phyloP scores from a whole-genome alignment of 2,797 vertebrate genomes.

The Cyclura pinguis region DNA sequence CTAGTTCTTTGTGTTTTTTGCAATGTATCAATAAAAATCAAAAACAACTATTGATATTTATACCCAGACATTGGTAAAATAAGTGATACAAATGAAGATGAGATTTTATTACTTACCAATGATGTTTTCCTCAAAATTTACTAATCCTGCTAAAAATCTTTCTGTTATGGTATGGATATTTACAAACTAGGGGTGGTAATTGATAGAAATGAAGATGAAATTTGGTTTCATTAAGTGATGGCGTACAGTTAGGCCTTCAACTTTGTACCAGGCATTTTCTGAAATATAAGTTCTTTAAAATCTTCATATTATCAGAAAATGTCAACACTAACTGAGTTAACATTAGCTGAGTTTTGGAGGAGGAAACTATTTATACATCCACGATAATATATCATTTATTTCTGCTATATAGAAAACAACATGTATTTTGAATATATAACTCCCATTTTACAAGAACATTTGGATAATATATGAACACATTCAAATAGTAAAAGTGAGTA shows the following conservation, averaged over 20 bases:
- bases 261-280: not conserved
- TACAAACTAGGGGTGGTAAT: conserved; percentile 15
- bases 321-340: not conserved
- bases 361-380: not conserved
- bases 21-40: not conserved
- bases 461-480: not conserved
- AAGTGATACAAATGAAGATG: not conserved
- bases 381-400: not conserved
- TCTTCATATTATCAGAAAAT: conserved; percentile 11
- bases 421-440: not conserved
- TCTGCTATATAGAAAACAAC: not conserved
- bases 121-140: not conserved
- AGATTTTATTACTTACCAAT: not conserved
- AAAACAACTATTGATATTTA: not conserved
- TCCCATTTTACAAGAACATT: not conserved
- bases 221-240: not conserved
- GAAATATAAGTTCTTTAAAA: not conserved
- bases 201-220: not conserved
- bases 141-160: not conserved
- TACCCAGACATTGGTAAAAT: not conserved
- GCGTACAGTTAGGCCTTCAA: not conserved
- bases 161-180: not conserved
- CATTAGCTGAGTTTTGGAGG: too few species aligned
- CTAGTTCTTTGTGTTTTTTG: not conserved
- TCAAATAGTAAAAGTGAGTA: not conserved